These are phyloP conservation scores for Crepidodera aurea DNA, from an alignment of 2,888 invertebrate species.

Conservation along the genomic window DNA sequence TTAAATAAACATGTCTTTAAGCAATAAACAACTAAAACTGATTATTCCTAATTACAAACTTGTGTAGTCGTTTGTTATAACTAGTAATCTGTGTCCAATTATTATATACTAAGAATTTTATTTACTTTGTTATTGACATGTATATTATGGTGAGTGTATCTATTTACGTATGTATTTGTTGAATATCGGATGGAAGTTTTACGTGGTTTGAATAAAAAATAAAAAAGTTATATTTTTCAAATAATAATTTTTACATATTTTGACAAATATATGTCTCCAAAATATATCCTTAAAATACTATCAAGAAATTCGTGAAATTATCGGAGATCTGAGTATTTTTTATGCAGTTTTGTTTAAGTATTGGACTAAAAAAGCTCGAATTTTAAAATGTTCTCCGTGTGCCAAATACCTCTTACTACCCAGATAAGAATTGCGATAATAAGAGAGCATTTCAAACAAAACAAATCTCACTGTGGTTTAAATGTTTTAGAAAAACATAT, in stretches of 20 bases:
- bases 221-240: too few species aligned
- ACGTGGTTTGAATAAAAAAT: too few species aligned
- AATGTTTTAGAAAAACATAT: neutral
- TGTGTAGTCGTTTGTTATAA: conserved; percentile 11
- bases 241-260: too few species aligned
- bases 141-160: neutral
- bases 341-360: too few species aligned
- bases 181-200: too few species aligned
- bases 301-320: too few species aligned
- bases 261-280: too few species aligned
- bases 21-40: conserved; percentile 6
- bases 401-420: neutral
- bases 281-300: too few species aligned
- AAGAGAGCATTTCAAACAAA: neutral
- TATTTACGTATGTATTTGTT: neutral
- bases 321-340: too few species aligned
- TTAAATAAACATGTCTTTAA: neutral
- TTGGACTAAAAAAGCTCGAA: too few species aligned
- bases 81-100: conserved; percentile 3
- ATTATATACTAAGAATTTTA: neutral
- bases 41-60: conserved; percentile 11
- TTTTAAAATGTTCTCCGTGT: neutral
- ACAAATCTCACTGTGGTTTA: neutral
- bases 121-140: neutral
- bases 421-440: neutral